Base-by-base conservation (phyloP, 2,113 vertebrate genomes). In the Zootoca vivipara region DNA sequence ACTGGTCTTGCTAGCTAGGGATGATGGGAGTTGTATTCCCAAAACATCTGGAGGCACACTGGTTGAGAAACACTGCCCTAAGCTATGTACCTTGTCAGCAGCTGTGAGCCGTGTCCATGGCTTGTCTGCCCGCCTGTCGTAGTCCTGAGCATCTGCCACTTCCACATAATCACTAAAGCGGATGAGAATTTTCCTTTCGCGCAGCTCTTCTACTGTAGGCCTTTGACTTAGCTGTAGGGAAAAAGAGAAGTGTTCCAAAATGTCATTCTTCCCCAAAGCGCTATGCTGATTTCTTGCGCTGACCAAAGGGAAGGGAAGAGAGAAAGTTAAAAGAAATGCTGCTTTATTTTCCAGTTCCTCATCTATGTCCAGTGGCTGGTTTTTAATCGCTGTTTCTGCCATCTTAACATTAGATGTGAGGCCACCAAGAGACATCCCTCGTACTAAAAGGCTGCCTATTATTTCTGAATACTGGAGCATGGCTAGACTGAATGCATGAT, bases 131-230 rank as follows among this genome's bases (percentile, higher is more conserved):
- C 99, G 97, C 82, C 99, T 96, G 97, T 99, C 99, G 0, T 99
- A 99, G 95, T 99, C 99, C 96, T 99, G 98, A 2, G 99, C 99
- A 0, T 99, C 98, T 0, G 99, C 98, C 95, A 99, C 98, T 89
- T 99, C 99, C 94, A 99, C 99, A 0, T 99, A 99, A 96, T 99
- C 99, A 2, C 98, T 98, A 97, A 99, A 99, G 88, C 97, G 98
- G 95, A 99, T 99, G 74, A 99, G 98, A 94, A 99, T 99, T 96
- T 99, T 99, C 90, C 98, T 98, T 92, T 98, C 98, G 74, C 99
- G 97, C 67, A 99, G 96, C 91, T 99, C 98, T 96, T 99, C 98
- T 87, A 99, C 99, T 0, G 99, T 99, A 87, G 99, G 99, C 95
- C 99, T 98, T 91, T 99, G 98, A 94, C 99, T 99, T 89, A 99